These are phyloP conservation scores for Danio aesculapii DNA, from an alignment of 2,797 vertebrate species.

Conservation along the genomic window DNA sequence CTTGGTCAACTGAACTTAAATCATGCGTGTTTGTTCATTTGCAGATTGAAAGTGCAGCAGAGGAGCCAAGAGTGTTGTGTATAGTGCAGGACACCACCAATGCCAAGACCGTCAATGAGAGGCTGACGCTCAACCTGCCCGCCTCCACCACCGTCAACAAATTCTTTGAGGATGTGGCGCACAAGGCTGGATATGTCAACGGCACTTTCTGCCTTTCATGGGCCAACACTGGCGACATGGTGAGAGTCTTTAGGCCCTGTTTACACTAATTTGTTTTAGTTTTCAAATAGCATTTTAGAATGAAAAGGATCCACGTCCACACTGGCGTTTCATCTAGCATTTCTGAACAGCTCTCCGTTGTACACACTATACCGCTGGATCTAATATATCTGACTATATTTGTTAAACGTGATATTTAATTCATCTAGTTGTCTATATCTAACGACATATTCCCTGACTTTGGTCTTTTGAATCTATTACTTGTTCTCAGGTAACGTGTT, in stretches of 20 bases:
- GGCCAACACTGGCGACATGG: constrained; percentile 82
- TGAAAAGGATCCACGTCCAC: too few relatives aligned
- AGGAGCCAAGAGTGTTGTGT: constrained; percentile 96
- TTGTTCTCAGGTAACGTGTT: too few relatives aligned
- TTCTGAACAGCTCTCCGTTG: too few relatives aligned
- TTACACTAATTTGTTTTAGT: too few relatives aligned
- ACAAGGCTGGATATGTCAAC: constrained; percentile 91
- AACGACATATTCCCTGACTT: too few relatives aligned
- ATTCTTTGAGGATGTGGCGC: constrained; percentile 90
- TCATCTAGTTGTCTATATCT: too few relatives aligned
- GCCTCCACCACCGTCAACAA: constrained; percentile 91
- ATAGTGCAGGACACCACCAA: constrained; percentile 98
- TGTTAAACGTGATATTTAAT: too few relatives aligned
- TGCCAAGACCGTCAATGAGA: constrained; percentile 90
- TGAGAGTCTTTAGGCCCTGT: constrained; percentile 64
- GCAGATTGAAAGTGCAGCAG: constrained; percentile 97
- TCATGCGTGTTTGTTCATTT: background rate
- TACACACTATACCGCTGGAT: too few relatives aligned
- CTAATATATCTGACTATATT: too few relatives aligned
- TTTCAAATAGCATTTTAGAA: too few relatives aligned
- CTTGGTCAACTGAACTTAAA: background rate
- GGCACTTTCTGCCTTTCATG: constrained; percentile 91
- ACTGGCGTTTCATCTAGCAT: too few relatives aligned
- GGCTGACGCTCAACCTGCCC: constrained; percentile 93
- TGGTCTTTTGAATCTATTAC: too few relatives aligned